Conservation (phyloP, 37 sponge, comb jelly and placozoan species). For the Petrosia ficiformis region DNA sequence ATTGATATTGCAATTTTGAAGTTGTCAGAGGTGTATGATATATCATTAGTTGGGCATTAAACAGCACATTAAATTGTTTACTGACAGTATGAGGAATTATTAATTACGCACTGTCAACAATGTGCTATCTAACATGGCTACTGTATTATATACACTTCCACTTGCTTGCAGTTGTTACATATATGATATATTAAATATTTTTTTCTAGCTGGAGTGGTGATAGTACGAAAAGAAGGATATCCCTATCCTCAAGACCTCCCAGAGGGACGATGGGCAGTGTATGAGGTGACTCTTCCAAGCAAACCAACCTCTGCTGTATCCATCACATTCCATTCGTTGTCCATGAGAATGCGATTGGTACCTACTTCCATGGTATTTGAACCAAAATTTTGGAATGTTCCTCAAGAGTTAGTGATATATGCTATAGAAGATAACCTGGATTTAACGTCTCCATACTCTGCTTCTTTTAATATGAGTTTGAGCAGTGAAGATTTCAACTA, state of each 20-base stretch:
- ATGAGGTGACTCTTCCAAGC: slow-evolving; percentile 66
- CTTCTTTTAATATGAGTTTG: slow-evolving; percentile 51
- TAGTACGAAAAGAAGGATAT: slow-evolving; percentile 51
- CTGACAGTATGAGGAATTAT: not conserved
- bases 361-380: slow-evolving; percentile 59
- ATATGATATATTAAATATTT: not conserved
- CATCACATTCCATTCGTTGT: slow-evolving; percentile 51
- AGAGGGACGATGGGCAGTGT: slow-evolving; percentile 81
- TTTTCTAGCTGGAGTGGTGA: slow-evolving; percentile 63
- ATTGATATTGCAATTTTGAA: too few species aligned
- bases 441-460: slow-evolving; percentile 41
- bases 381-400: slow-evolving; percentile 72
- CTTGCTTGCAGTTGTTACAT: not conserved
- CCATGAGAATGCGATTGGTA: slow-evolving; percentile 42
- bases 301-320: slow-evolving; percentile 53
- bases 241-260: slow-evolving; percentile 70
- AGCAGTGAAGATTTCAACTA: slow-evolving; percentile 68
- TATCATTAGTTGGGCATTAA: too few species aligned
- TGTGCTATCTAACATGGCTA: not conserved
- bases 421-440: slow-evolving; percentile 64
- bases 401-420: slow-evolving; percentile 62
- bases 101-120: not conserved
- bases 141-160: not conserved
- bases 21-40: too few species aligned
- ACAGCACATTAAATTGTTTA: too few species aligned